Evolutionary conservation across 2,797 vertebrate species (phyloP), one percentile per base, ranked within the genome.

Genomic region (Zalophus californianus): DNA sequence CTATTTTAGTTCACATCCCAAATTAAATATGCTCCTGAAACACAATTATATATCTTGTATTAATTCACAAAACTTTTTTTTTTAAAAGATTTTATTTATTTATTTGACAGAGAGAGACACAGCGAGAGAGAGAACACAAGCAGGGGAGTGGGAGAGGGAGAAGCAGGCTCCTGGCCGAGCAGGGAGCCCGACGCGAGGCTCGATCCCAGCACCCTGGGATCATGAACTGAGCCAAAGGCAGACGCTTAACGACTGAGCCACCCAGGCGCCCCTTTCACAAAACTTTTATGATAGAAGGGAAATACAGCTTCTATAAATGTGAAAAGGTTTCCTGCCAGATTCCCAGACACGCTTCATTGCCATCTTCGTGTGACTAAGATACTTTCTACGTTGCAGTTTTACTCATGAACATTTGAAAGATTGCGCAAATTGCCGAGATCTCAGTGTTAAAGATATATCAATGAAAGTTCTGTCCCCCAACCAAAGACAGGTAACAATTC

Each of bases 41-140:
- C 92, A 96, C 92, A 89, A 87, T 72, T 93, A 80, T 3, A 89
- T 38, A 80, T 80, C 83, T 29, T 82, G 35, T n/a, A 93, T 80
- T 73, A 91, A 93, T 88, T 91, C 35, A 68, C 21, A 91, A 93
- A 88, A 94, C 21, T 48, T 89, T 73, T 38, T n/a, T 35, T 20
- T n/a, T n/a, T n/a, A 44, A n/a, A n/a, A n/a, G 44, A 44, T 44
- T 44, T 44, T 44, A 44, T 8, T 44, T 44, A 44, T 44, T 44
- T 44, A 44, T 44, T 7, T 44, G 7, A 44, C 44, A 44, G 44
- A 44, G 44, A 44, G 6, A 44, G 44, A 44, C 44, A 44, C 44
- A 44, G 44, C 44, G 44, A 44, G 44, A 44, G 44, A 44, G 7
- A 44, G 44, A 44, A 44, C 44, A 44, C 44, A 44, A 44, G 44